These are phyloP conservation scores for Andrena fulva DNA, from an alignment of 2,888 invertebrate genomes.

Conservation along the genomic window DNA sequence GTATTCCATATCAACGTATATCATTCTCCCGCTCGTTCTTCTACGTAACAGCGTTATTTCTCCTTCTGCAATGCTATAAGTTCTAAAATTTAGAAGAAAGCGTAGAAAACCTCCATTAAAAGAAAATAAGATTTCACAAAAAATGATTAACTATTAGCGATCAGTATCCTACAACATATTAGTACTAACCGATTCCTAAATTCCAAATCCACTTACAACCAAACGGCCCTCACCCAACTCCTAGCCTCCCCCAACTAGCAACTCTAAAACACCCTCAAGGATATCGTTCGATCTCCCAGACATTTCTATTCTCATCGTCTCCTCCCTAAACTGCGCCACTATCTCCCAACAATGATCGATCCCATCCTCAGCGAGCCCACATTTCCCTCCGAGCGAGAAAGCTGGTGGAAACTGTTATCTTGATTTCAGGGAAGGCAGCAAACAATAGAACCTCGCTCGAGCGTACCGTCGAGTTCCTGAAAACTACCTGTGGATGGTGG, in stretches of 20 bases:
- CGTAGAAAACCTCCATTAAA: too few species aligned
- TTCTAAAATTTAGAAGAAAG: too few species aligned
- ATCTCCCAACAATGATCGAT: background rate
- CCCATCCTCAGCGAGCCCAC: background rate
- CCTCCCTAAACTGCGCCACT: background rate
- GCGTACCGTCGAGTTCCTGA: conserved; percentile 19
- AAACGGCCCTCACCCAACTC: background rate
- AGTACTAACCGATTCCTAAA: too few species aligned
- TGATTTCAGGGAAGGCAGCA: background rate
- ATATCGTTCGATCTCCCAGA: background rate
- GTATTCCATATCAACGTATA: too few species aligned
- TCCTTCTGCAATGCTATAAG: too few species aligned
- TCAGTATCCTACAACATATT: too few species aligned
- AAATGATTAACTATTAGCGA: too few species aligned
- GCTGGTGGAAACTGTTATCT: conserved; percentile 18
- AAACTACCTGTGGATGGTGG: conserved; percentile 36
- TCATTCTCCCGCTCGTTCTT: too few species aligned
- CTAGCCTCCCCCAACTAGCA: background rate
- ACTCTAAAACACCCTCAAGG: background rate
- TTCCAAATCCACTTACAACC: background rate
- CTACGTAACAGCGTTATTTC: too few species aligned
- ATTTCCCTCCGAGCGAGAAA: background rate
- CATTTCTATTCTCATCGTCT: background rate
- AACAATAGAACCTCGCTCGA: conserved; percentile 17
- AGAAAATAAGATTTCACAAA: too few species aligned